These are phyloP conservation scores for Archips crataeganus DNA, from an alignment of 2,888 invertebrate genomes.

Conservation along the genomic window DNA sequence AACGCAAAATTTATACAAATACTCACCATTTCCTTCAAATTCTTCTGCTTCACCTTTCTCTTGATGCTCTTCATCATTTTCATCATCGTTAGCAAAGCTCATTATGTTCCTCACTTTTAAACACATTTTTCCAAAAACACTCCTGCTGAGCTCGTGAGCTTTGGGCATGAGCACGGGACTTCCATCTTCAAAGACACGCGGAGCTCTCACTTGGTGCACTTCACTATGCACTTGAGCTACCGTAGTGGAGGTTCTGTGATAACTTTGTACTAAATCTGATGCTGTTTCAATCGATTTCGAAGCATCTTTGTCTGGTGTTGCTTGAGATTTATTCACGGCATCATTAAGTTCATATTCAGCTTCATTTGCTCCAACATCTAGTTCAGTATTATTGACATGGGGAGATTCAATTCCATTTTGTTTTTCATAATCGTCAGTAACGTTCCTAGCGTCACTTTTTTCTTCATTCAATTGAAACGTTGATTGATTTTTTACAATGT, in stretches of 20 bases:
- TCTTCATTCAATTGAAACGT: neutral
- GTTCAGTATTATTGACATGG: neutral
- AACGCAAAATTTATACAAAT: neutral
- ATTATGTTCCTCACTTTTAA: neutral
- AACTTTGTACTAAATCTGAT: conserved; percentile 11
- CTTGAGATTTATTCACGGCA: neutral
- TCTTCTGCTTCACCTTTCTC: neutral
- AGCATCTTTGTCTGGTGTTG: neutral
- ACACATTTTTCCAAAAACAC: conserved; percentile 7
- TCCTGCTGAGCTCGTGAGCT: conserved; percentile 2
- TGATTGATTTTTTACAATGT: neutral
- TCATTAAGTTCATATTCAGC: neutral
- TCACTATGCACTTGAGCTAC: conserved; percentile 16
- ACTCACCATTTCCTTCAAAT: neutral
- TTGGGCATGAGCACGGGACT: conserved; percentile 31
- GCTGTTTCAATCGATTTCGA: neutral
- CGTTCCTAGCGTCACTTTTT: neutral
- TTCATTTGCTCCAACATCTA: neutral
- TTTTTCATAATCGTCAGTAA: neutral
- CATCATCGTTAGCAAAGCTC: neutral
- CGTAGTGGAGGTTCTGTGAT: conserved; percentile 18
- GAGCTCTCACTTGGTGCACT: neutral
- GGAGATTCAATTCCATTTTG: neutral
- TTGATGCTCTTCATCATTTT: neutral
- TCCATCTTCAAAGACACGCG: conserved; percentile 5